Percentiles rank a stretch among this genome's conserved stretches.
These are phyloP conservation scores for Narcine bancroftii DNA, from an alignment of 2,113 vertebrate species.

Conservation along the genomic window DNA sequence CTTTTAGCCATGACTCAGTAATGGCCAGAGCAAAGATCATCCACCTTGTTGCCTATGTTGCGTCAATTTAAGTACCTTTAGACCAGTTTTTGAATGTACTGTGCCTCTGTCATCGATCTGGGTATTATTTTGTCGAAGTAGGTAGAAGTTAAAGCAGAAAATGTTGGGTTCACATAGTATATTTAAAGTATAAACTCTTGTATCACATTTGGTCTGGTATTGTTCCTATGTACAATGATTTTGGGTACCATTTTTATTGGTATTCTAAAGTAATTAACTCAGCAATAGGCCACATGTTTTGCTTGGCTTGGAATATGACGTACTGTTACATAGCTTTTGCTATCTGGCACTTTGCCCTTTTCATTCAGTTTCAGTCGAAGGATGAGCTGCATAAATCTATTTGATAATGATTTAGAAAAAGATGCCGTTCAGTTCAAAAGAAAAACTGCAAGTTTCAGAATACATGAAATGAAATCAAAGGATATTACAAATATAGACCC, in stretches of 20 bases:
- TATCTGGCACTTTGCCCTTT: background rate
- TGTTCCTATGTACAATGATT: background rate
- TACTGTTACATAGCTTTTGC: background rate
- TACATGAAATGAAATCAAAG: background rate
- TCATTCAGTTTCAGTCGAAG: background rate
- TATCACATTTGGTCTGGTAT: background rate
- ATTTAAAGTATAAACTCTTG: background rate
- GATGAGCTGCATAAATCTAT: background rate
- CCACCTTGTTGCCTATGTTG: too few species aligned
- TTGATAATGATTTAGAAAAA: background rate
- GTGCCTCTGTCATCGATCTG: too few species aligned
- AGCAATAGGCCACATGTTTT: background rate
- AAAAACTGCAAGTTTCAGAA: background rate
- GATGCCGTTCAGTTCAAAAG: background rate
- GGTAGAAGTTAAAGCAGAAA: background rate
- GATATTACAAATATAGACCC: background rate
- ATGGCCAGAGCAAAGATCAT: too few species aligned
- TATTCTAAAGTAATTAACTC: background rate
- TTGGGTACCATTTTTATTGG: background rate
- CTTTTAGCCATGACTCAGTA: too few species aligned
- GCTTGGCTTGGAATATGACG: background rate
- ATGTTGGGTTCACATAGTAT: background rate
- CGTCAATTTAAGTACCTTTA: too few species aligned
- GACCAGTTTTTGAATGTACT: too few species aligned
- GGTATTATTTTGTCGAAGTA: too few species aligned